A percentile compares a stretch with the other conserved stretches of the same genome.
phyloP scores from a whole-genome alignment of 30 jellyfish, hydroid and myxozoan species.

The Aurelia aurita complex sp. Pacific region DNA sequence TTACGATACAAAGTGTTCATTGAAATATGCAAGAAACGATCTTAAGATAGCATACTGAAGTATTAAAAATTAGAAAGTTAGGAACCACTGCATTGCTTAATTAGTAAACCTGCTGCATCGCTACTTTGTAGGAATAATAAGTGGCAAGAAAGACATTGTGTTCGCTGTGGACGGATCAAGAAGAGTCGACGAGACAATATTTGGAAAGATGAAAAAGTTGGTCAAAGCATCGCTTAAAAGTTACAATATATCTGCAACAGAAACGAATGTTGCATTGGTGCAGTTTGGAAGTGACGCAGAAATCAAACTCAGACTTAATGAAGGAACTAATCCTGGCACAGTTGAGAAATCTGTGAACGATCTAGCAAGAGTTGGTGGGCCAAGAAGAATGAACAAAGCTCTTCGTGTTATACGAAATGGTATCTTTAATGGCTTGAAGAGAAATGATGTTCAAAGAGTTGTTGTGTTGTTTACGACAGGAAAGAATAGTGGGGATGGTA shows the following conservation, averaged over 20 bases:
- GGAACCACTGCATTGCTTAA: too few relatives aligned
- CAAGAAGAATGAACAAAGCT: slow-evolving; percentile 74
- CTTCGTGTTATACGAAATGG: slow-evolving; percentile 37
- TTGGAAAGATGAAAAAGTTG: slow-evolving; percentile 44
- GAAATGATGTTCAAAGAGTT: slow-evolving; percentile 6
- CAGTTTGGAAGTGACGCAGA: slow-evolving; percentile 32
- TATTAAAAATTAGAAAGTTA: too few relatives aligned
- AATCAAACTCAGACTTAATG: neutral
- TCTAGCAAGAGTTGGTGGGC: slow-evolving; percentile 69
- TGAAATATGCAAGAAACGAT: too few relatives aligned
- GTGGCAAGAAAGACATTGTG: neutral
- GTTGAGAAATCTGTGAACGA: slow-evolving; percentile 4
- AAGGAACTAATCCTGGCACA: neutral
- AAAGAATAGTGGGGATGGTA: slow-evolving; percentile 33
- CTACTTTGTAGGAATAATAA: neutral
- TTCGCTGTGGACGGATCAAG: slow-evolving; percentile 81
- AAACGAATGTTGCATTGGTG: slow-evolving; percentile 47
- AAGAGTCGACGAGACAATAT: slow-evolving; percentile 40
- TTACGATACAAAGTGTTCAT: too few relatives aligned
- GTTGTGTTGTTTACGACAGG: slow-evolving; percentile 76
- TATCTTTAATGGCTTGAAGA: slow-evolving; percentile 10
- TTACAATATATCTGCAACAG: slow-evolving; percentile 33
- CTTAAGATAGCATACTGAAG: too few relatives aligned
- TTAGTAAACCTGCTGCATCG: too few relatives aligned
- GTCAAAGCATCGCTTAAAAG: slow-evolving; percentile 51